Base-by-base conservation (phyloP, 2,113 vertebrate genomes). In the Typhlomys cinereus region DNA sequence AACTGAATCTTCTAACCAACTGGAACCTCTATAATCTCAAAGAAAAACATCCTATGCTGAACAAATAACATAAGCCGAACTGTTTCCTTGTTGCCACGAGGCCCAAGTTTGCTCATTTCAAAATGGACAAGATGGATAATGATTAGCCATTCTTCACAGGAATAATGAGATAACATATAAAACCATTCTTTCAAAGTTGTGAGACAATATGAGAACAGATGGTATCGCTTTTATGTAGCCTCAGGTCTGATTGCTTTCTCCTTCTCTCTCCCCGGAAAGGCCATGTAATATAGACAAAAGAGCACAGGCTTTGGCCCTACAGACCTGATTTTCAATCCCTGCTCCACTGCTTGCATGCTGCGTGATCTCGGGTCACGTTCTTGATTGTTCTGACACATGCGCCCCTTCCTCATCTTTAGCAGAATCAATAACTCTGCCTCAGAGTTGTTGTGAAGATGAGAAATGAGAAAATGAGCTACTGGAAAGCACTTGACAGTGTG, bases 141-240 rank as follows among this genome's bases (percentile, higher is more conserved):
- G 52, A 76, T 79, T 82, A 76, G 88, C 75, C 64, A 48, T 92
- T 87, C 89, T 89, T 89, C 85, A 87, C 81, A 64, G 59, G 39
- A 85, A 89, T 78, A 95, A 93, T 90, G 31, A 81, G 67, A 78
- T 36, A 91, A 80, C 48, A 89, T 91, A 50, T n/a, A 88, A 88
- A 94, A 36, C 18, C 67, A 50, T 36, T 52, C 46, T 91, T 92
- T 84, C 50, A 87, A 80, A 82, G 57, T 59, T 74, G 94, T 31
- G 64, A 94, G 71, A 93, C 76, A 94, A 91, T 80, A 87, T 54
- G 25, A 88, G 84, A 89, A 69, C 90, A 94, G 90, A 93, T 92
- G 90, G 90, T 14, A 14, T 62, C 41, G 70, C 71, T 59, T 87
- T 92, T 83, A 48, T 36, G 34, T 74, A 25, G 44, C 88, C 81